phyloP scores from a whole-genome alignment of 2,113 vertebrate species.

The Paracanthobrama guichenoti region DNA sequence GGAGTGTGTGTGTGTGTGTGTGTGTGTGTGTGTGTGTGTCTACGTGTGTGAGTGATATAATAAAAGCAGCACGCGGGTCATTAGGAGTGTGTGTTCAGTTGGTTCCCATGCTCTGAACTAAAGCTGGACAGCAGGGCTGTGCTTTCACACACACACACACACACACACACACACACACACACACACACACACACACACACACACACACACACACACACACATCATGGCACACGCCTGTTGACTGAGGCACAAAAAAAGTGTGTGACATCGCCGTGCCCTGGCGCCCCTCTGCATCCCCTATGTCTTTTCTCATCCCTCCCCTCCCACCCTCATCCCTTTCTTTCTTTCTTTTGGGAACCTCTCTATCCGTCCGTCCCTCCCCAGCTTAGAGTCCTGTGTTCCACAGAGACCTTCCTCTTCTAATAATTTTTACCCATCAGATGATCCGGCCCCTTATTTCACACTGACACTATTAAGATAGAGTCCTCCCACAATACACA shows the following conservation, averaged over 20 bases:
- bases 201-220: conserved; percentile 42
- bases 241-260: conserved; percentile 77
- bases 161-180: neutral
- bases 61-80: conserved; percentile 76
- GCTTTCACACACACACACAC: conserved; percentile 61
- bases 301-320: conserved; percentile 40
- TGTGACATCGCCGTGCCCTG: conserved; percentile 63
- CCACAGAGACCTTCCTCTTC: conserved; percentile 40
- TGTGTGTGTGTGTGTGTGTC: conserved; percentile 63
- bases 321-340: conserved; percentile 21
- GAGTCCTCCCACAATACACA: conserved; percentile 38
- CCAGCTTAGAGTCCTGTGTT: conserved; percentile 32
- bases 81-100: conserved; percentile 59
- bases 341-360: conserved; percentile 21
- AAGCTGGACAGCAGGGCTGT: conserved; percentile 72
- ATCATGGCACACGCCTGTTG: conserved; percentile 80
- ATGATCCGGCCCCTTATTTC: conserved; percentile 63
- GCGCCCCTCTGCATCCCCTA: conserved; percentile 62
- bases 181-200: too few species aligned
- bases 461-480: conserved; percentile 52
- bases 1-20: conserved; percentile 36
- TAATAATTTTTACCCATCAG: conserved; percentile 76
- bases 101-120: conserved; percentile 54
- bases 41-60: conserved; percentile 72
- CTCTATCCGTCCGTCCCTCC: conserved; percentile 36